Conservation (phyloP, 2,888 invertebrate genomes). For the Emmelina monodactyla region DNA sequence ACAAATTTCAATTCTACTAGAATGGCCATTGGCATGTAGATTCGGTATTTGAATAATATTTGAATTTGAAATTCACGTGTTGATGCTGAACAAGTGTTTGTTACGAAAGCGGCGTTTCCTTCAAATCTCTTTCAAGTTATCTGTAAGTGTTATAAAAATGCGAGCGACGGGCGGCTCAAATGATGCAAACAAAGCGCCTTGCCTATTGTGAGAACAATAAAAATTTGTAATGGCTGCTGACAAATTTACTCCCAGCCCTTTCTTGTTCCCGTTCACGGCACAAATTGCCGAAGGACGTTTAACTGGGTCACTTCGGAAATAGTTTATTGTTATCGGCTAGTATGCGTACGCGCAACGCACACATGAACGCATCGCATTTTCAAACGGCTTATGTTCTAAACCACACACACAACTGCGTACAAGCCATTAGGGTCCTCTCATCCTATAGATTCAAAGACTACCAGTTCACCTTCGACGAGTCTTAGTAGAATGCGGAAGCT, state of each 20-base stretch:
- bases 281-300: conserved; percentile 63
- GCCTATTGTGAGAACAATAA: conserved; percentile 26
- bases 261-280: conserved; percentile 62
- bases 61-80: too few species aligned
- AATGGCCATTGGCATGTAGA: conserved; percentile 15
- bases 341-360: conserved; percentile 56
- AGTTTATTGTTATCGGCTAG: conserved; percentile 66
- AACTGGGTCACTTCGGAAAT: conserved; percentile 67
- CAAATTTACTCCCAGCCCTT: conserved; percentile 54
- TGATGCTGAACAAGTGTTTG: too few species aligned
- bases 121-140: too few species aligned
- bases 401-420: conserved; percentile 39
- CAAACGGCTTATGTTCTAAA: conserved; percentile 53
- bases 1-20: conserved; percentile 32
- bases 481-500: conserved; percentile 1
- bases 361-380: conserved; percentile 40
- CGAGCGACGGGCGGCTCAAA: conserved; percentile 26
- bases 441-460: conserved; percentile 40
- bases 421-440: conserved; percentile 46
- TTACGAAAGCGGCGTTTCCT: too few species aligned
- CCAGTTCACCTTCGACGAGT: conserved; percentile 41
- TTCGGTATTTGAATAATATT: conserved; percentile 24
- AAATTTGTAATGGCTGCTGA: conserved; percentile 34
- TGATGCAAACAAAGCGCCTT: conserved; percentile 15
- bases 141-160: conserved; percentile 17